Base-by-base conservation (phyloP, 2,113 vertebrate species). In the Empidonax traillii region DNA sequence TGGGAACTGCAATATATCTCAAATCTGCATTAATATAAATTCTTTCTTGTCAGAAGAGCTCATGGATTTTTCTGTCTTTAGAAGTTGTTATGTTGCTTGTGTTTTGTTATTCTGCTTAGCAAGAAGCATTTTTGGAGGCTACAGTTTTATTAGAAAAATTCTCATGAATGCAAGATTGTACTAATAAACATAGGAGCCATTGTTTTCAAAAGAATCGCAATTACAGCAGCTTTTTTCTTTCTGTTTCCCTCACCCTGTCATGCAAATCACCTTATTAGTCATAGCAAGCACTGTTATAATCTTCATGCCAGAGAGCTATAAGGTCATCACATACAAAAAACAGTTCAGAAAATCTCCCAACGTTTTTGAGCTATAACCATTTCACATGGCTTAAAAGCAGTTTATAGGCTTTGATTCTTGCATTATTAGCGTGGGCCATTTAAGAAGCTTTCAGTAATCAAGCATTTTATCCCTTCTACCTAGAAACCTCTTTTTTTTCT, bases 181-280 rank as follows among this genome's bases (percentile, higher is more conserved):
- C 63, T 73, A 82, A 82, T 89, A 77, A 95, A 93, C 76, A 76
- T 35, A 83, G 75, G 31, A 86, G 31, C 51, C 63, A 67, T 88
- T 96, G 88, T 92, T 83, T 88, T 79, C 49, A 43, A 65, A 91
- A 53, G 43, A 30, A 59, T 72, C 30, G 66, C 75, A 83, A 58
- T 33, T 88, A 46, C 25, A 69, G 84, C 55, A 69, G 76, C 62
- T 77, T 95, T 81, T 84, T 95, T 69, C 75, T 84, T 90, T 58
- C 37, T 31, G 3, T 53, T 59, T 44, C 8, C 31, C 19, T 41
- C n/a, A 9, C 7, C n/a, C 62, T 56, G 14, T 53, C 39, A 31
- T 62, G 72, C 59, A 94, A 77, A 93, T 74, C 63, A 90, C 59
- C 51, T 90, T 81, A 77, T 62, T 92, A 93, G 92, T 86, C 85